Base-by-base conservation (phyloP, 2,888 invertebrate genomes). In the Epistrophe grossulariae region DNA sequence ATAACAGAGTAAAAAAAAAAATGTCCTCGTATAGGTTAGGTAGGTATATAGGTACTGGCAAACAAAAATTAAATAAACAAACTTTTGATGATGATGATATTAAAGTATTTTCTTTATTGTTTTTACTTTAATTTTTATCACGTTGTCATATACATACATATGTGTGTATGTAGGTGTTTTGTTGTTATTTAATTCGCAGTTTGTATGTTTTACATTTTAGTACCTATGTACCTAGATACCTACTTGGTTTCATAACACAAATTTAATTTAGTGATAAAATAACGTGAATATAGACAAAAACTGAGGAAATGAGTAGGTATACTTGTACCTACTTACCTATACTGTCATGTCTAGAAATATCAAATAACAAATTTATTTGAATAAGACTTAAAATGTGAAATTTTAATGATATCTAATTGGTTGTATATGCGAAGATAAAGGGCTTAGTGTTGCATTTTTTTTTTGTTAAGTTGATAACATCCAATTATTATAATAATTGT, bases 131-230 rank as follows among this genome's bases (percentile, higher is more conserved):
- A 55, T 57, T 31, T 24, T 35, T 38, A 60, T 60, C 17, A 38
- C 35, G 38, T 15, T 60, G 38, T 62, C 52, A 62, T 68, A 11
- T 40, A 4, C 31, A 6, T 31, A 31, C n/a, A n/a, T 4, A 28
- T 28, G 28, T 31, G 31, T 31, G 5, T 0, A 6, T 9, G 35
- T 31, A 35, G 4, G 6, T 4, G 7, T 8, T 8, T 35, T 35
- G 8, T 64, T 64, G 62, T 72, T 79, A 79, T 64, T 72, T 79
- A 79, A 79, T 62, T 72, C 43, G 40, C 50, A 50, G 31, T 60
- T 60, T 60, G 3, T 13, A 24, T 1, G 40, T 40, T 40, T 40
- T 60, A 59, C 59, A 17, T 62, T 62, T 38, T 17, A 35, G 35
- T 55, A 55, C 50, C 19, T 52, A n/a, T 6, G n/a, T 59, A 5